These are phyloP conservation scores for Harpalus rufipes DNA, from an alignment of 2,888 invertebrate genomes.

Conservation along the genomic window DNA sequence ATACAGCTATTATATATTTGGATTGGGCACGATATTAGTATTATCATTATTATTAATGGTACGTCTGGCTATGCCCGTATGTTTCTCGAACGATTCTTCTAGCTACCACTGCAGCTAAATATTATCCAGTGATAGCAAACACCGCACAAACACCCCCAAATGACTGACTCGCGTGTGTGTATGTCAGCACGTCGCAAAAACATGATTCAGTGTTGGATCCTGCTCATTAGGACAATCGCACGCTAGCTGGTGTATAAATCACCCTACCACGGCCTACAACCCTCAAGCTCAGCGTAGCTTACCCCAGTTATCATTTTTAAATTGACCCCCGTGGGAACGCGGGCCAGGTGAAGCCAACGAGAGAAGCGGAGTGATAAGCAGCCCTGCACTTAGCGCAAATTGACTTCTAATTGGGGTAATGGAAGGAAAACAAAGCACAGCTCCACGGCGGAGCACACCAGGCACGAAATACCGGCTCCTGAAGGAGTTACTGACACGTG, in stretches of 20 bases:
- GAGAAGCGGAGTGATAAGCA: constrained; percentile 10
- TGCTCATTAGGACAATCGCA: constrained; percentile 46
- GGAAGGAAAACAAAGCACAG: constrained; percentile 60
- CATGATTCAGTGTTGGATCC: constrained; percentile 60
- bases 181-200: constrained; percentile 59
- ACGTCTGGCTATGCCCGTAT: no score
- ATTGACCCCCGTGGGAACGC: constrained; percentile 65
- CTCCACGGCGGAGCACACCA: not conserved
- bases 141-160: constrained; percentile 20
- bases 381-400: constrained; percentile 62
- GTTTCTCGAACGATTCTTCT: no score
- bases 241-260: constrained; percentile 41
- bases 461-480: not conserved
- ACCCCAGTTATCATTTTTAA: constrained; percentile 67
- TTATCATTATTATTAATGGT: no score
- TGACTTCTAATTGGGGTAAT: constrained; percentile 66
- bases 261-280: not conserved
- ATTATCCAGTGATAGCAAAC: constrained; percentile 12
- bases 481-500: no score
- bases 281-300: not conserved
- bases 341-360: constrained; percentile 1
- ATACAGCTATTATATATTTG: no score
- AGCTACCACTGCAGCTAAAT: no score
- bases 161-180: constrained; percentile 59
- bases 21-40: no score